Conservation (phyloP, 1,140 invertebrate genomes). For the Apis mellifera region Amel_HAv3.1 CM009934.2:8128501-8129000, state of each 20-base stretch:
- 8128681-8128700: too few relatives aligned
- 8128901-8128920: too few relatives aligned
- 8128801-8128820: too few relatives aligned
- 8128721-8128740: constrained; percentile 9
- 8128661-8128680: constrained; percentile 8
- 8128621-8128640: constrained; percentile 53
- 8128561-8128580: constrained; percentile 60
- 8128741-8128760: rapidly evolving
- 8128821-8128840: too few relatives aligned
- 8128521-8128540: constrained; percentile 55
- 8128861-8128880: too few relatives aligned
- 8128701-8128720: neutral
- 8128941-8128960: neutral
- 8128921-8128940: too few relatives aligned
- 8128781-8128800: too few relatives aligned
- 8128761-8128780: neutral
- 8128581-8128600: constrained; percentile 54
- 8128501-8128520: constrained; percentile 56
- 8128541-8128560: constrained; percentile 59
- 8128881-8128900: too few relatives aligned
- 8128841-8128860: neutral
- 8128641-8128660: neutral
- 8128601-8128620: constrained; percentile 34
- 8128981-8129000: too few relatives aligned
- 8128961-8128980: neutral